phyloP scores from a whole-genome alignment of 2,113 vertebrate genomes.

The Brienomyrus longianalis region DNA sequence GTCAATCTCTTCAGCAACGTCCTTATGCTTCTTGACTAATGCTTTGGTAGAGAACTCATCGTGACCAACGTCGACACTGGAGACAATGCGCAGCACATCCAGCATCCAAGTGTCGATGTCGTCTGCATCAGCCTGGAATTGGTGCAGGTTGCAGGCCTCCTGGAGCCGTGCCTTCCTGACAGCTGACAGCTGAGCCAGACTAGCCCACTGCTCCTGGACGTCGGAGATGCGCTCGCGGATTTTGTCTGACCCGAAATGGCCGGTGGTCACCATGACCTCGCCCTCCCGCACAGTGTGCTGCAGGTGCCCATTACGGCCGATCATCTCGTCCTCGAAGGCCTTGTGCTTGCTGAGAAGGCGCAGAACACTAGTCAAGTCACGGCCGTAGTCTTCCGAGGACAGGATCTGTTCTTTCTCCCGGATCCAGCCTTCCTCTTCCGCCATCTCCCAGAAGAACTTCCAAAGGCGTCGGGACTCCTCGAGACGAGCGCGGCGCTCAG shows the following conservation, averaged over 20 bases:
- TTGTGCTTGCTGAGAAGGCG: conserved; percentile 87
- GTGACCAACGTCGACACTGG: conserved; percentile 81
- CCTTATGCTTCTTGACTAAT: conserved; percentile 89
- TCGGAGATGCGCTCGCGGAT: conserved; percentile 79
- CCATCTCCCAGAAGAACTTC: conserved; percentile 99
- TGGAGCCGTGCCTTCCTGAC: conserved; percentile 73
- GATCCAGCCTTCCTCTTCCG: conserved; percentile 93
- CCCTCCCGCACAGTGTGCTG: conserved; percentile 84
- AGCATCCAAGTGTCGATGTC: conserved; percentile 88
- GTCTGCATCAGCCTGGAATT: conserved; percentile 85
- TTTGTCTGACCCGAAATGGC: conserved; percentile 80
- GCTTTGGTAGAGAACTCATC: conserved; percentile 94
- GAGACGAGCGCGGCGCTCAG: conserved; percentile 77
- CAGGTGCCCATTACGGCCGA: conserved; percentile 75
- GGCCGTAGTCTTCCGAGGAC: conserved; percentile 78
- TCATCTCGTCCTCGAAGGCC: conserved; percentile 89
- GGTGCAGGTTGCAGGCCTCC: conserved; percentile 79
- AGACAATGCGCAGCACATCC: conserved; percentile 86
- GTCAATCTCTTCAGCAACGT: conserved; percentile 80
- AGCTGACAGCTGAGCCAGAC: conserved; percentile 78
- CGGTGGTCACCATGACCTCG: conserved; percentile 77
- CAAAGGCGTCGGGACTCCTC: conserved; percentile 91
- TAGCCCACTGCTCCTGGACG: conserved; percentile 83
- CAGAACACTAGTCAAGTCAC: conserved; percentile 82
- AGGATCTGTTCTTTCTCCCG: conserved; percentile 92